Evolutionary conservation across 2,888 invertebrate species (phyloP), one percentile per base, ranked within the genome.

Genomic region (Pemphredon lugubris): DNA sequence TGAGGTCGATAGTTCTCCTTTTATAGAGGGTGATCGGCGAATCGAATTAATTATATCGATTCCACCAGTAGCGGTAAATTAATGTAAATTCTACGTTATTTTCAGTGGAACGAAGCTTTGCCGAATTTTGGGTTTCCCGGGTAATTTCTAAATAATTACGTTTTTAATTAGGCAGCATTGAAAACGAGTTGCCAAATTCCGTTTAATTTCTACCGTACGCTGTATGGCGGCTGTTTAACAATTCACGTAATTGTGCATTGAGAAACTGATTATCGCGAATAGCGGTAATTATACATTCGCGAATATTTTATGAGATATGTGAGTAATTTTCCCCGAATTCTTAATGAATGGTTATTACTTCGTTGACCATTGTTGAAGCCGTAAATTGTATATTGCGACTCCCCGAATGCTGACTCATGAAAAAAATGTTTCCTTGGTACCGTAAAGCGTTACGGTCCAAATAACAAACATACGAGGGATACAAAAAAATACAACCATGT

Each of bases 251-350:
- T 53, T 40, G 23, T 13, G 42, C 53, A 40, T 47, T 34, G 42
- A 44, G 9, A 37, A 72, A 70, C 70, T 45, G 55, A 47, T 69
- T 40, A 40, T 55, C 39, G 40, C 30, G 51, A 45, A 47, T 61
- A 34, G 42, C 4, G 58, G 51, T 64, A 64, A 72, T 72, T 65
- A 65, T 65, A 53, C 57, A 51, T 50, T 78, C 57, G 66, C 58
- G 47, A 74, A 60, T 57, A 63, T 66, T 79, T 67, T 75, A 67
- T 75, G 73, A 81, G 75, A 75, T 80, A 74, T 65, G 69, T 67
- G 73, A 86, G 81, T 85, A 82, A 84, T 83, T 87, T 86, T 77
- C 74, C 79, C 80, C 77, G 79, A 75, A 85, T 86, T 83, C 84
- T 83, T 85, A 85, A 84, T 75, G 76, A 71, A 66, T 66, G 65